Percentiles rank a stretch among this genome's conserved stretches.
These are phyloP conservation scores for Atta cephalotes DNA, from an alignment of 1,140 invertebrate species.

Conservation along the genomic window DNA sequence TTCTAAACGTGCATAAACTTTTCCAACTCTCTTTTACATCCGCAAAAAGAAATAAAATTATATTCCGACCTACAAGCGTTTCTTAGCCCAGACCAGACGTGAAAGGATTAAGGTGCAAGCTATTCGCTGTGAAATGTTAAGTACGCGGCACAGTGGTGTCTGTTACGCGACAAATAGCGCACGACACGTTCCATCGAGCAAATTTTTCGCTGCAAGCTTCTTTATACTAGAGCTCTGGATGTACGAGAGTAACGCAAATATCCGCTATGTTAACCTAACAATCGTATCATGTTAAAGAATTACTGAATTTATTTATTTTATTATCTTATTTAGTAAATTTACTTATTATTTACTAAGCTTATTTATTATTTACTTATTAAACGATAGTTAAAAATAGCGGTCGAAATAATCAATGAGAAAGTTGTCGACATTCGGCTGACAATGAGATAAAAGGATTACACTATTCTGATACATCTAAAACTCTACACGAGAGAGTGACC, in stretches of 20 bases:
- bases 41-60: conserved; percentile 16
- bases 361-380: too few relatives aligned
- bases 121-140: conserved; percentile 57
- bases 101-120: conserved; percentile 47
- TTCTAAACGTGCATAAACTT: conserved; percentile 6
- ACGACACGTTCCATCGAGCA: conserved; percentile 41
- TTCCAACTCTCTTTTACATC: neutral
- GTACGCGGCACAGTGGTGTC: conserved; percentile 24
- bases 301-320: too few relatives aligned
- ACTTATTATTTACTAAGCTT: too few relatives aligned
- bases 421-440: too few relatives aligned
- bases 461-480: too few relatives aligned
- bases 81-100: neutral
- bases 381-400: too few relatives aligned
- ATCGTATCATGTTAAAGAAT: too few relatives aligned
- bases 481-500: conserved; percentile 7
- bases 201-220: conserved; percentile 41
- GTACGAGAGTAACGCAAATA: too few relatives aligned
- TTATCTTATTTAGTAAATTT: too few relatives aligned
- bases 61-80: conserved; percentile 30
- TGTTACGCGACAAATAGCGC: conserved; percentile 43
- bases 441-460: too few relatives aligned
- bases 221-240: neutral
- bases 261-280: too few relatives aligned
- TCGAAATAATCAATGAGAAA: too few relatives aligned